A percentile compares a stretch with the other conserved stretches of the same genome.
phyloP scores from a whole-genome alignment of 64 coral and sea anemone species.

The Pocillopora damicornis region DNA sequence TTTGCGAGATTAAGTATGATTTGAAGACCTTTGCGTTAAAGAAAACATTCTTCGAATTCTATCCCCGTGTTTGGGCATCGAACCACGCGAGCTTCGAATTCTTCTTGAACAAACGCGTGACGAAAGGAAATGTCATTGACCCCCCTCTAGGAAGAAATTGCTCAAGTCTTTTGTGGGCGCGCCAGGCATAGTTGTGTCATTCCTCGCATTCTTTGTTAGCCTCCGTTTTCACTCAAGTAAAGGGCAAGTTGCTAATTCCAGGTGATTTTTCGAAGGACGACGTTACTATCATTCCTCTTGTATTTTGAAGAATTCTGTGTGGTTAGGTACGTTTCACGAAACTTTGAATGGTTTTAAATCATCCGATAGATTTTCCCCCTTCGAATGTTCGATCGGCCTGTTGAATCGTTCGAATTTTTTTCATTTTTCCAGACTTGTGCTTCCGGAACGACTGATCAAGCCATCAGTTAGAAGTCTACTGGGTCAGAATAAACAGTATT shows the following conservation, averaged over 20 bases:
- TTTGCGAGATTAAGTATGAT: constrained; percentile 49
- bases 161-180: constrained; percentile 95
- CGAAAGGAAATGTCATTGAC: constrained; percentile 66
- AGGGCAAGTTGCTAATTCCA: constrained; percentile 45
- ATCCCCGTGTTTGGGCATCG: constrained; percentile 88
- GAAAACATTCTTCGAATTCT: constrained; percentile 59
- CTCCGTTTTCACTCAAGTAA: constrained; percentile 80
- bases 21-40: constrained; percentile 51
- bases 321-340: background rate
- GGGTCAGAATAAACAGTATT: constrained; percentile 42
- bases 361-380: constrained; percentile 21
- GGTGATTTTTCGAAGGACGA: constrained; percentile 45
- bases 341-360: background rate
- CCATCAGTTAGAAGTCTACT: constrained; percentile 62
- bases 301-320: constrained; percentile 47
- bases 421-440: constrained; percentile 98
- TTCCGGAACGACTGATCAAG: constrained; percentile 97
- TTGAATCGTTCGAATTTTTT: constrained; percentile 99
- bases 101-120: constrained; percentile 72
- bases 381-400: constrained; percentile 51
- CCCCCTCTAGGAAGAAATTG: constrained; percentile 96
- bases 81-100: constrained; percentile 72
- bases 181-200: constrained; percentile 96
- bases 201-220: constrained; percentile 93
- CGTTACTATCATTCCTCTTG: constrained; percentile 18